Percentiles rank a stretch among this genome's conserved stretches.
Evolutionary conservation across 1,140 invertebrate species (phyloP).

Genomic region (Diuraphis noxia): DNA sequence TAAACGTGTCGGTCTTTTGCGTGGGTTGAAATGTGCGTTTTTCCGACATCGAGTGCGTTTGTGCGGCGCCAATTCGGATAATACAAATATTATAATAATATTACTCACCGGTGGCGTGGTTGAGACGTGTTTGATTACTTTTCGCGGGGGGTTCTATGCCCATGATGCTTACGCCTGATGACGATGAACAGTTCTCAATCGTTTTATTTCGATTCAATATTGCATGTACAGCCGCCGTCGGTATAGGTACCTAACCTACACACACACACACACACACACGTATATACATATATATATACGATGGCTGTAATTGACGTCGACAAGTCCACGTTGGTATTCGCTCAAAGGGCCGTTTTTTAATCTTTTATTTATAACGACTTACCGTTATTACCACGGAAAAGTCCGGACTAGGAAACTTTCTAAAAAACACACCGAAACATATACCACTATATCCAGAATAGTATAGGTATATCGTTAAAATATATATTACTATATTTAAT

Average conservation of each 20-base stretch:
- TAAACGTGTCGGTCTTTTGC: constrained; percentile 22
- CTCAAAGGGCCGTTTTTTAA: background rate
- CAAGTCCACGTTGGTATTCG: background rate
- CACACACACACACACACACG: no score
- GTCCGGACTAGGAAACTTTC: background rate
- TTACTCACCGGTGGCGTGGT: background rate
- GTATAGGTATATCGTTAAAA: no score
- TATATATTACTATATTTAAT: no score
- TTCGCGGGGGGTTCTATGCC: background rate
- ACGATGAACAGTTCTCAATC: background rate
- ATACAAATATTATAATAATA: constrained; percentile 6
- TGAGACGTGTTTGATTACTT: constrained; percentile 34
- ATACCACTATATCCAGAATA: background rate
- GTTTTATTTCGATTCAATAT: background rate
- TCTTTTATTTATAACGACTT: background rate
- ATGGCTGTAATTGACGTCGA: constrained; percentile 22
- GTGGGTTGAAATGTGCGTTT: background rate
- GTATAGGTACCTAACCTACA: no score
- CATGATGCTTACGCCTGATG: background rate
- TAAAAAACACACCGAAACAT: no score
- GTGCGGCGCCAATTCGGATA: background rate
- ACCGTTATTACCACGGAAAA: background rate
- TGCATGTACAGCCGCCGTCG: background rate
- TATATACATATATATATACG: no score
- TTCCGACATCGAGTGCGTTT: constrained; percentile 16